A percentile compares a stretch with the other conserved stretches of the same genome.
Conservation (phyloP, 2,888 invertebrate species). For the Microplitis deprimator region DNA sequence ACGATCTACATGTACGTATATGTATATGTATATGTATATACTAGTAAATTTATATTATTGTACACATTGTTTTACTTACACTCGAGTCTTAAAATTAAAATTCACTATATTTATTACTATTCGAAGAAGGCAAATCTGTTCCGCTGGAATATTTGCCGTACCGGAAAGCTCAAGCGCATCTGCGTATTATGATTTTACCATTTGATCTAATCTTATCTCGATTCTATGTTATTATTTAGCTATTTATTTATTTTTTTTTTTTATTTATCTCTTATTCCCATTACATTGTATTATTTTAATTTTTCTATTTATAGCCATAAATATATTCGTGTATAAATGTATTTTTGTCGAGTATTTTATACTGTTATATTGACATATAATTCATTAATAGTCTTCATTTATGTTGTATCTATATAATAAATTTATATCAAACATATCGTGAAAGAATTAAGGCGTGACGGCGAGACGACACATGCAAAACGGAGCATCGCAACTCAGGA, state of each 20-base stretch:
- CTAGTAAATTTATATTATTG: neutral
- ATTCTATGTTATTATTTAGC: neutral
- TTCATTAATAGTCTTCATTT: neutral
- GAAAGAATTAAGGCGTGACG: constrained; percentile 41
- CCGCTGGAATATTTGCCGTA: constrained; percentile 17
- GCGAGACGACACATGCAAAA: constrained; percentile 48
- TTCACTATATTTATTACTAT: constrained; percentile 26
- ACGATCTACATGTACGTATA: neutral
- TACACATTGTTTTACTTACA: neutral
- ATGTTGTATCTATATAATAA: neutral
- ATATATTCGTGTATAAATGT: neutral
- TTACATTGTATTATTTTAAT: neutral
- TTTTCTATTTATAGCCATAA: neutral
- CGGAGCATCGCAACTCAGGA: constrained; percentile 48
- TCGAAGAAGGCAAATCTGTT: constrained; percentile 22
- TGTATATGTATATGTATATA: neutral
- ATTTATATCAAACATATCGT: constrained; percentile 10
- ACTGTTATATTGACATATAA: constrained; percentile 4
- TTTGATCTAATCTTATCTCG: neutral
- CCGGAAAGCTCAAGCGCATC: neutral
- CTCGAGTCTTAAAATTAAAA: constrained; percentile 16
- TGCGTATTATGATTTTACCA: neutral
- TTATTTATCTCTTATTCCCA: neutral
- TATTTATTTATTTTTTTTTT: neutral
- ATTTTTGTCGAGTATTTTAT: neutral